phyloP scores from a whole-genome alignment of 2,797 vertebrate genomes.

The Uromys caudimaculatus region DNA sequence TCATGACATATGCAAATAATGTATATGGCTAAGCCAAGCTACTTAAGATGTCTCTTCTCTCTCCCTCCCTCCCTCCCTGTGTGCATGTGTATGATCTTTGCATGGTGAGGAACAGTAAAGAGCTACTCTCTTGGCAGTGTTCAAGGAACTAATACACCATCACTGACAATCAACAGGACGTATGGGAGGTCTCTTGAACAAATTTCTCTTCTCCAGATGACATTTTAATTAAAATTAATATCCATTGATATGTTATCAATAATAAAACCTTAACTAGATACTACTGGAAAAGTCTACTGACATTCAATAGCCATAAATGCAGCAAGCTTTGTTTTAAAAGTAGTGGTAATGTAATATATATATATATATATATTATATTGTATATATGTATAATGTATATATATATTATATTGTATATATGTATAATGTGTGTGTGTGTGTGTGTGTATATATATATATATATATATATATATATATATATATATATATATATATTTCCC shows the following conservation, averaged over 20 bases:
- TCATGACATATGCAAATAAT: neutral
- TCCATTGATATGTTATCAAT: neutral
- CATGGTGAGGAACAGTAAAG: neutral
- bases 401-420: no score
- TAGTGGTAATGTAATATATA: neutral
- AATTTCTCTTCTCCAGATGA: neutral
- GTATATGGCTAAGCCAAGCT: neutral
- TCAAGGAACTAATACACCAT: neutral
- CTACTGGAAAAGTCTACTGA: neutral
- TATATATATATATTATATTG: no score
- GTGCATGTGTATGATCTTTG: neutral
- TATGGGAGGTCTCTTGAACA: neutral
- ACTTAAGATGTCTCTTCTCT: neutral
- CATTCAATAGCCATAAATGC: neutral
- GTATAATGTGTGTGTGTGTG: no score
- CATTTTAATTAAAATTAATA: slow-evolving; percentile 26
- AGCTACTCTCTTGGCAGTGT: neutral
- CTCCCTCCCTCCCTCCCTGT: neutral
- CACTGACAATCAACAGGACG: neutral
- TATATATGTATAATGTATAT: no score
- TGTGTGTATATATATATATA: no score
- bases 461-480: no score
- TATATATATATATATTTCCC: neutral
- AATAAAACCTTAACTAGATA: neutral
- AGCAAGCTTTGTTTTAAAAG: neutral